Conservation (phyloP, 2,797 vertebrate genomes). For the Onychomys leucogaster region DNA sequence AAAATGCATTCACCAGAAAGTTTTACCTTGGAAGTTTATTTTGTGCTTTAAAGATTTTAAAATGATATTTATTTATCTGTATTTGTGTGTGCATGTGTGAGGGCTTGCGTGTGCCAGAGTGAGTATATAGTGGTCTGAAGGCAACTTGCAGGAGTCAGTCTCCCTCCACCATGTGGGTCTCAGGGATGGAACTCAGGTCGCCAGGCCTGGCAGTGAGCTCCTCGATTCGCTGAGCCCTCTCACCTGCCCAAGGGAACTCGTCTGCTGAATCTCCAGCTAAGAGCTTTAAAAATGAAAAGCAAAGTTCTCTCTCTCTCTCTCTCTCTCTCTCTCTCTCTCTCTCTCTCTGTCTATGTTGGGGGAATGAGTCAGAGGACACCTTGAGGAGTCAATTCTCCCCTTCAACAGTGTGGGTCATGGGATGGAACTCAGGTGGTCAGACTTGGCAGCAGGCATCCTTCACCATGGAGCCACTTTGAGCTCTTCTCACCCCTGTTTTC, state of each 20-base stretch:
- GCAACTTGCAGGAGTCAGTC: not conserved
- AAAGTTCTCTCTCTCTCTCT: not conserved
- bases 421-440: not conserved
- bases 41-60: not conserved
- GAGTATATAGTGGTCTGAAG: no score
- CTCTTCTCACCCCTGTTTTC: not conserved
- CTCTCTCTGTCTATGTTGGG: no score
- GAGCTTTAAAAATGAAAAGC: not conserved
- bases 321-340: no score
- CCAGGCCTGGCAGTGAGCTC: not conserved
- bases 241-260: not conserved
- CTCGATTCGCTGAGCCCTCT: not conserved
- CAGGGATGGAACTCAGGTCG: not conserved
- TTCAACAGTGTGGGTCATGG: not conserved
- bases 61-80: not conserved
- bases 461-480: not conserved
- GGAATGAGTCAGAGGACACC: not conserved
- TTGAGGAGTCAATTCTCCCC: not conserved
- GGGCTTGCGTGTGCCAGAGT: not conserved
- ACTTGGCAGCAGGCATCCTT: not conserved
- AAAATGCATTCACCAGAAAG: not conserved
- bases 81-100: not conserved
- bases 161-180: not conserved
- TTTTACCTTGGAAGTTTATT: not conserved
- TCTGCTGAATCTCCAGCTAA: not conserved